A percentile compares a stretch with the other conserved stretches of the same genome.
phyloP scores from a whole-genome alignment of 2,888 invertebrate species.

The Leptopilina syphax region DNA sequence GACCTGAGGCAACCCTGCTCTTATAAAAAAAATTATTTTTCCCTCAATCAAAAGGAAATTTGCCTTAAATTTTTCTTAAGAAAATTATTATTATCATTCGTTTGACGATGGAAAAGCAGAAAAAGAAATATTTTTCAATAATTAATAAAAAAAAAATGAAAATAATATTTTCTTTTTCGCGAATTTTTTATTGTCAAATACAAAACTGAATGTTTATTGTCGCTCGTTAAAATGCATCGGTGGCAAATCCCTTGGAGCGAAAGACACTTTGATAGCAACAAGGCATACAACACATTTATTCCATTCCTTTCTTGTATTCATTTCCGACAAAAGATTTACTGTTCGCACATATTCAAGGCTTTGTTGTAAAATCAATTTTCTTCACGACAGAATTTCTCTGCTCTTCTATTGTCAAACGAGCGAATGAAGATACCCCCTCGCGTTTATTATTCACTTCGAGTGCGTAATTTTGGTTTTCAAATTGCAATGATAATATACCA shows the following conservation, averaged over 20 bases:
- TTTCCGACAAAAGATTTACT: slow-evolving; percentile 26
- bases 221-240: background rate
- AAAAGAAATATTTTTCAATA: too few relatives aligned
- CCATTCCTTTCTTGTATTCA: background rate
- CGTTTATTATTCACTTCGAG: background rate
- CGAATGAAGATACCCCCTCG: background rate
- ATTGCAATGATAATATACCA: background rate
- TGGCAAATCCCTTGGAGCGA: background rate
- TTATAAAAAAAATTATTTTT: too few relatives aligned
- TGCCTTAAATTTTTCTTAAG: too few relatives aligned
- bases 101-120: too few relatives aligned
- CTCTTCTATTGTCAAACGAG: background rate
- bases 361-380: slow-evolving; percentile 15
- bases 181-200: background rate
- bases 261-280: background rate
- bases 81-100: too few relatives aligned
- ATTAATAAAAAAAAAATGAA: too few relatives aligned
- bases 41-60: too few relatives aligned
- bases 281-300: background rate
- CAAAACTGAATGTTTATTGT: background rate
- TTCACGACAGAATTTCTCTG: slow-evolving; percentile 3
- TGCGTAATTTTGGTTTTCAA: background rate
- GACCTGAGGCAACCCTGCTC: too few relatives aligned
- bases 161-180: too few relatives aligned
- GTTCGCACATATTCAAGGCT: slow-evolving; percentile 9